Evolutionary conservation across 2,113 vertebrate species (phyloP).

Genomic region (Ovibos moschatus): DNA sequence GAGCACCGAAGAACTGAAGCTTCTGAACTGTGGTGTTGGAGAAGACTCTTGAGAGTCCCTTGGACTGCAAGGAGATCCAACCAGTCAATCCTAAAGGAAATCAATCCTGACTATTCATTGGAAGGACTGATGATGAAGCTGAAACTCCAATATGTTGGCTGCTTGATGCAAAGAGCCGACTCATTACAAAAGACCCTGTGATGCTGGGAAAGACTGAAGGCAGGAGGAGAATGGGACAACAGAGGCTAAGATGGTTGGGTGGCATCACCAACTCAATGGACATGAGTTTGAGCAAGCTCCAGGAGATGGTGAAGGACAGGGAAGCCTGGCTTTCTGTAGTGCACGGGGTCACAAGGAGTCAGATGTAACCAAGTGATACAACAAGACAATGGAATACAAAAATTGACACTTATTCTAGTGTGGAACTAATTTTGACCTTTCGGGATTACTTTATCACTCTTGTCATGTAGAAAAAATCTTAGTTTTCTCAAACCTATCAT

Average conservation of each 20-base stretch:
- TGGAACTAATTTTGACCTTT: neutral
- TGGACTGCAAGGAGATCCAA: neutral
- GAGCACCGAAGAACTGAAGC: neutral
- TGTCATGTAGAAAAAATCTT: neutral
- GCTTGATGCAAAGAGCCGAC: rapidly evolving
- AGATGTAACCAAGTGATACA: neutral
- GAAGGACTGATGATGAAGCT: neutral
- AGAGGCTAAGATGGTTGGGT: neutral
- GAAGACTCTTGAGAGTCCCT: neutral
- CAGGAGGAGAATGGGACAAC: neutral
- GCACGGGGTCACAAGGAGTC: neutral
- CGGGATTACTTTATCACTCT: neutral
- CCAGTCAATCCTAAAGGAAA: neutral
- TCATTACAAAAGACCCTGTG: neutral
- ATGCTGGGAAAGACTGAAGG: neutral
- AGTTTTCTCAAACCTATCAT: neutral
- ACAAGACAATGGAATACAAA: neutral
- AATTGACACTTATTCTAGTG: neutral
- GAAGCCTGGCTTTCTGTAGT: neutral
- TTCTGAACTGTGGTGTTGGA: neutral
- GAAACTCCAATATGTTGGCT: neutral
- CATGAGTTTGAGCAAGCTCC: neutral
- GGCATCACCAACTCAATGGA: neutral
- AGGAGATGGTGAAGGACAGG: neutral
- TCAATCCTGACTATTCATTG: neutral